These are phyloP conservation scores for Atherinomorus stipes DNA, from an alignment of 2,113 vertebrate genomes.

Conservation along the genomic window DNA sequence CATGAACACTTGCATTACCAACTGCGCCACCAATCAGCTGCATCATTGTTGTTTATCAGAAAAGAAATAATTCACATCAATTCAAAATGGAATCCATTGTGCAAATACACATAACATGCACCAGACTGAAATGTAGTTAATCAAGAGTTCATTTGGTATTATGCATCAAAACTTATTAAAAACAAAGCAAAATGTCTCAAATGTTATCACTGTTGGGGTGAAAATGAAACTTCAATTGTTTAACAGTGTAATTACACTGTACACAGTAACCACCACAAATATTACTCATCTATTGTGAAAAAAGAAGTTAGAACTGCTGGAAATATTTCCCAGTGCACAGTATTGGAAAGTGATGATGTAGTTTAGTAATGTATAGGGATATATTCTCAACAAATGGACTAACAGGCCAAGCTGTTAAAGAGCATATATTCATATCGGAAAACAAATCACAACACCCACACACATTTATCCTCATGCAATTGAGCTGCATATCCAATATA, in stretches of 20 bases:
- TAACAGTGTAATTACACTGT: slow-evolving; percentile 11
- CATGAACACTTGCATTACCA: not conserved
- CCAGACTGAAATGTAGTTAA: slow-evolving; percentile 1
- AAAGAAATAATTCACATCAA: slow-evolving; percentile 8
- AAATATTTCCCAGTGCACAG: not conserved
- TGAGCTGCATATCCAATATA: not conserved
- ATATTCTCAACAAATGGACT: slow-evolving; percentile 19
- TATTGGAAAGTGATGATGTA: not conserved
- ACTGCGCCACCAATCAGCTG: slow-evolving; percentile 7
- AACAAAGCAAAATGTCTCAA: slow-evolving; percentile 11
- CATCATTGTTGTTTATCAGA: not conserved
- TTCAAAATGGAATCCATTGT: not conserved
- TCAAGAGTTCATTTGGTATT: slow-evolving; percentile 41
- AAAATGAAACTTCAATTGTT: slow-evolving; percentile 15
- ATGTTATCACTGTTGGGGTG: not conserved
- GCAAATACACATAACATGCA: slow-evolving; percentile 22
- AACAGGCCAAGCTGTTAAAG: slow-evolving; percentile 27
- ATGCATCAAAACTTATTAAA: not conserved
- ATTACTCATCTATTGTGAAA: not conserved
- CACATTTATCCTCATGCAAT: not conserved
- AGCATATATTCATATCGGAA: not conserved
- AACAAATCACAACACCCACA: slow-evolving; percentile 13
- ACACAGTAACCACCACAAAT: slow-evolving; percentile 23
- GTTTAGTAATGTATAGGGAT: not conserved
- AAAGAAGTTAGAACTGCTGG: not conserved